These are phyloP conservation scores for Catagonus wagneri DNA, from an alignment of 2,113 vertebrate genomes.

Conservation along the genomic window DNA sequence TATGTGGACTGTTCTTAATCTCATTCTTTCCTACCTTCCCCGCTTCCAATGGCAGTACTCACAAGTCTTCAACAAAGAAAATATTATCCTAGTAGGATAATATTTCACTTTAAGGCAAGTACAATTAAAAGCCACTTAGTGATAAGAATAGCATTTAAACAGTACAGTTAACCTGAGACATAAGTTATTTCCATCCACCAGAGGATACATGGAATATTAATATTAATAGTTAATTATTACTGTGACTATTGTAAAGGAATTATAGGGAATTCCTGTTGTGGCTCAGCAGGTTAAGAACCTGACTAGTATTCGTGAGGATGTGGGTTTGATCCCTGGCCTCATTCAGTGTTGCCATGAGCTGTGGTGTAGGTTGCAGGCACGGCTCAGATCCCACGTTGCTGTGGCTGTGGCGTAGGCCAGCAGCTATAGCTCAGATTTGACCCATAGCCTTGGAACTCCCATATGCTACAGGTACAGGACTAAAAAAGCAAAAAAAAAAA, in stretches of 20 bases:
- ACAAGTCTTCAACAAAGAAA: constrained; percentile 47
- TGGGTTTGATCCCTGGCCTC: no score
- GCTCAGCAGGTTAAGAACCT: no score
- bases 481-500: no score
- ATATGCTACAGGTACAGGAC: no score
- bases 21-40: background rate
- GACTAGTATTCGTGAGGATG: no score
- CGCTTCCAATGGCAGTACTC: background rate
- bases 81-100: background rate
- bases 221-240: constrained; percentile 31
- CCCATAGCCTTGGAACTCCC: no score
- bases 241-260: constrained; percentile 52
- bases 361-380: no score
- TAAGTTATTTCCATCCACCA: background rate
- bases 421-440: no score
- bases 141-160: constrained; percentile 41
- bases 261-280: background rate
- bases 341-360: no score
- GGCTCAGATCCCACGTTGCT: no score
- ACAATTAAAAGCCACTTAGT: constrained; percentile 45
- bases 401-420: no score
- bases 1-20: background rate
- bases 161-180: background rate
- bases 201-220: constrained; percentile 16
- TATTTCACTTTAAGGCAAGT: constrained; percentile 57